Conservation (phyloP, 2,797 vertebrate genomes). For the Falco biarmicus region DNA sequence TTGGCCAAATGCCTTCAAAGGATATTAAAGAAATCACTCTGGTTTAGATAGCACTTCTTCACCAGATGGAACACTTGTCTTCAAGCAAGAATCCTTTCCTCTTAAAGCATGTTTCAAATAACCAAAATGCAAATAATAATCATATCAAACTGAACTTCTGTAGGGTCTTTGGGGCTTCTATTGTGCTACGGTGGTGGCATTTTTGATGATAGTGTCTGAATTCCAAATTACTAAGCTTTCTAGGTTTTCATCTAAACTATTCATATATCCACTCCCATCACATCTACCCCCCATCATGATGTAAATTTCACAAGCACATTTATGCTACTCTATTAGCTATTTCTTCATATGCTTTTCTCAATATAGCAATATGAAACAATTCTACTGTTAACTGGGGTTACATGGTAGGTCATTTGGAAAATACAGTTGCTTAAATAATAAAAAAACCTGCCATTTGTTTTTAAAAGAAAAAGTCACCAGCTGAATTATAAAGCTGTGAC, state of each 20-base stretch:
- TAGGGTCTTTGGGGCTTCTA: background rate
- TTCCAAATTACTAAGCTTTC: background rate
- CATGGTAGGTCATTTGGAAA: background rate
- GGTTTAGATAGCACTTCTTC: conserved; percentile 5
- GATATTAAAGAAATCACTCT: conserved; percentile 4
- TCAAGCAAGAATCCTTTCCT: background rate
- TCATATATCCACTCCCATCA: background rate
- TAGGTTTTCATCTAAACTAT: background rate
- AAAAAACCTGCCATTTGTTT: background rate
- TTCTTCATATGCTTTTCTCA: background rate
- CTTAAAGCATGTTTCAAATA: background rate
- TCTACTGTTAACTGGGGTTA: background rate
- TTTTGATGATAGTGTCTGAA: background rate
- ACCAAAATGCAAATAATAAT: background rate
- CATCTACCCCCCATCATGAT: background rate
- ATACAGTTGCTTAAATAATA: background rate
- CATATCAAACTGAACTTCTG: background rate
- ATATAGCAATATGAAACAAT: background rate
- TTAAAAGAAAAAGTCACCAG: background rate
- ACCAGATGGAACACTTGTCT: background rate
- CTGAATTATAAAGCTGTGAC: background rate
- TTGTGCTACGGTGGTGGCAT: background rate
- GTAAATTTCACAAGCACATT: background rate
- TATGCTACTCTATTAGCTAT: background rate
- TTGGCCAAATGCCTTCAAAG: conserved; percentile 1